Base-by-base conservation (phyloP, 2,113 vertebrate species). In the Bolborhynchus lineola region DNA sequence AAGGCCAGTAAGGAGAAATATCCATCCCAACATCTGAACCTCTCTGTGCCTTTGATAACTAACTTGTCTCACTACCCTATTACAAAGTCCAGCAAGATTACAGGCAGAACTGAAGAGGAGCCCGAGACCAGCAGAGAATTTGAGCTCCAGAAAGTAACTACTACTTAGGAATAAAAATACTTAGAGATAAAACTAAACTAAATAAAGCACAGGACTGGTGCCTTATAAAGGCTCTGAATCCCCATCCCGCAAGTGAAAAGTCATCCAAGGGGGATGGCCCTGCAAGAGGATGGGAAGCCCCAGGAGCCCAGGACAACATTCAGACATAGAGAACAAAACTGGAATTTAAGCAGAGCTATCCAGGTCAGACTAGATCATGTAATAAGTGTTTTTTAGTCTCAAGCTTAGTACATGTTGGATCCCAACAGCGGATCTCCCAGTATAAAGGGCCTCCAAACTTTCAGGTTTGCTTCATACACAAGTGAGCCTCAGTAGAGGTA, bases 371-470 rank as follows among this genome's bases (percentile, higher is more conserved):
- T 35, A 9, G 50, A 16, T 16, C 5, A 31, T 13, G 12, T 2
- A 50, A 47, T 24, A 62, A 2, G n/a, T 21, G 13, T 21, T 29
- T 74, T 41, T 37, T 71, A 4, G 7, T 42, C 65, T 25, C 37
- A 12, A 7, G 8, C 28, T 44, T 42, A 50, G 50, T n/a, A 23
- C 18, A 17, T 5, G 11, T 2, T 64, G 57, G 35, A 85, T 68
- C 20, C 35, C 3, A 3, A 11, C n/a, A 39, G 14, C 1, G 7
- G 13, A 15, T 68, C 21, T 72, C 63, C 33, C 44, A 20, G 0
- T 2, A 13, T 4, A 10, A 79, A n/a, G 35, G 46, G 7, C 5
- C 2, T 17, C 11, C 16, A 14, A 6, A 20, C 17, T 72, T 92
- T 44, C 67, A 80, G 35, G 35, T 47, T 92, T 91, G 81, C 47